These are phyloP conservation scores for Syngnathoides biaculeatus DNA, from an alignment of 2,113 vertebrate genomes.

Conservation along the genomic window DNA sequence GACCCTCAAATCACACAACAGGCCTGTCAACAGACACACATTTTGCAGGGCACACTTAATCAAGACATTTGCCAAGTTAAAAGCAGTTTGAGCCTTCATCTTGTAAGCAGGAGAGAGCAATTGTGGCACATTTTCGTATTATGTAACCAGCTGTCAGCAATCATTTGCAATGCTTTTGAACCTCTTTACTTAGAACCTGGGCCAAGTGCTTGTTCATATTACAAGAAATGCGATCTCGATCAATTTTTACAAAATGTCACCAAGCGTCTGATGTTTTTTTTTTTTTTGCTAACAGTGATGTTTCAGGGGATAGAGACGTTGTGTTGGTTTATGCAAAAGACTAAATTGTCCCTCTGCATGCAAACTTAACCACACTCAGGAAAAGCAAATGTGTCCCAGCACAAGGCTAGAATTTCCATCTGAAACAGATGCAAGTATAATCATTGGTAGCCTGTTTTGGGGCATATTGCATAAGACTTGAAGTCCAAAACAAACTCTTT, in stretches of 20 bases:
- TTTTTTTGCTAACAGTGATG: conserved; percentile 17
- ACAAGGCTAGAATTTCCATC: conserved; percentile 52
- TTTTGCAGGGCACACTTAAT: background rate
- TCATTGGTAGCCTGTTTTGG: conserved; percentile 19
- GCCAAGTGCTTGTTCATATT: background rate
- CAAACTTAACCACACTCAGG: conserved; percentile 54
- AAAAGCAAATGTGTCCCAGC: conserved; percentile 39
- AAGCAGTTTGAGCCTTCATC: background rate
- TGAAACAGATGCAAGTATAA: conserved; percentile 57
- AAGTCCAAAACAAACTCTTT: conserved; percentile 54
- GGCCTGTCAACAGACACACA: background rate
- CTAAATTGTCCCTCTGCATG: conserved; percentile 62
- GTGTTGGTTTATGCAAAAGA: conserved; percentile 40
- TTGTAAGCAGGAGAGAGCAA: background rate
- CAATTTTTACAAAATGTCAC: background rate
- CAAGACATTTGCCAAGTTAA: conserved; percentile 2
- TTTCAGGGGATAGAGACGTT: conserved; percentile 40
- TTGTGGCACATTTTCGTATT: conserved; percentile 11
- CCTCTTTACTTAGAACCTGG: background rate
- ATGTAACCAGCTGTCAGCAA: conserved; percentile 18
- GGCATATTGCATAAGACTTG: conserved; percentile 63
- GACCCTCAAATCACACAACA: background rate
- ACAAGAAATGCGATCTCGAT: conserved; percentile 11
- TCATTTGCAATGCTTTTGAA: conserved; percentile 17
- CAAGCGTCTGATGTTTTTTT: conserved; percentile 13